Evolutionary conservation across 2,888 invertebrate species (phyloP).

Genomic region (Phlogophora meticulosa): DNA sequence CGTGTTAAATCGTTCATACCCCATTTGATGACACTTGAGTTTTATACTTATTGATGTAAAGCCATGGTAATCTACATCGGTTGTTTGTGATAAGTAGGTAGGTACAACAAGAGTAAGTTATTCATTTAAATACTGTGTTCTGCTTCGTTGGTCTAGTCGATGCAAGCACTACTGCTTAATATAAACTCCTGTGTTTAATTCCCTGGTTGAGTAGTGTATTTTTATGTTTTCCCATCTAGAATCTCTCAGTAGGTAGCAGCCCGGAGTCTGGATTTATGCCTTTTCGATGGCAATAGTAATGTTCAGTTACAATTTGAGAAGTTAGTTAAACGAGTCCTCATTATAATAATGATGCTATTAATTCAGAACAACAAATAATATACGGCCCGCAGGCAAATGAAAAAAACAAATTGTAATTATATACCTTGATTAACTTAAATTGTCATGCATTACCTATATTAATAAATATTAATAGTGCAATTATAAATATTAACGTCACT

Average conservation of each 20-base stretch:
- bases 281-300: background rate
- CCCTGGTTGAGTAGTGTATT: too few relatives aligned
- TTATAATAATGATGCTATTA: background rate
- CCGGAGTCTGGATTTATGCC: too few relatives aligned
- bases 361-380: background rate
- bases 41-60: constrained; percentile 32
- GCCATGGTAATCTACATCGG: background rate
- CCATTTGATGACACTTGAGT: constrained; percentile 42
- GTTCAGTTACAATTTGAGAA: background rate
- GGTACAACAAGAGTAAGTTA: too few relatives aligned
- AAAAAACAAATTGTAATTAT: background rate
- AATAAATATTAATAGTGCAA: too few relatives aligned
- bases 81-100: too few relatives aligned
- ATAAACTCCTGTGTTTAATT: too few relatives aligned
- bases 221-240: background rate
- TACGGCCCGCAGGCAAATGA: background rate
- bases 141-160: too few relatives aligned
- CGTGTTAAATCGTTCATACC: constrained; percentile 62
- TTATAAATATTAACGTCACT: too few relatives aligned
- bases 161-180: too few relatives aligned
- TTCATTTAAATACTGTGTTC: too few relatives aligned
- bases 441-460: too few relatives aligned
- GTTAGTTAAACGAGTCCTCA: constrained; percentile 1
- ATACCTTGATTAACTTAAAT: too few relatives aligned
- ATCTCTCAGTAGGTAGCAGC: background rate